Conservation (phyloP, 1,140 invertebrate species). For the Atopsyche davidsoni region DNA sequence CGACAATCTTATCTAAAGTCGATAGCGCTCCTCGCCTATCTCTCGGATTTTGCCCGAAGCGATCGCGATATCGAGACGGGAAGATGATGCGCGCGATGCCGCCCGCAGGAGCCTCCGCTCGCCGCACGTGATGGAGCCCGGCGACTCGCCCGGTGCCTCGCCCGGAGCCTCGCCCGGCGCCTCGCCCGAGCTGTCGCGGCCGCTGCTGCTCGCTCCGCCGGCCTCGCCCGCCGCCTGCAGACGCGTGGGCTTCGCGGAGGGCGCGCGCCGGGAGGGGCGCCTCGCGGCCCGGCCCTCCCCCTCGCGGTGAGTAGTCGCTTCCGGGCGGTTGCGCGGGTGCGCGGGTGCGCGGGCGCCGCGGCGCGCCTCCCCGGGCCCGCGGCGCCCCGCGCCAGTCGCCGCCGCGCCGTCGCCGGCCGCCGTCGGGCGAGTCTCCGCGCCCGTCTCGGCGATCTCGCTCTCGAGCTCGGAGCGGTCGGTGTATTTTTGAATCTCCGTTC, state of each 20-base stretch:
- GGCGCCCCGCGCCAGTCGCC: constrained; percentile 11
- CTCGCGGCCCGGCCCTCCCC: constrained; percentile 7
- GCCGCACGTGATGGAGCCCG: constrained; percentile 36
- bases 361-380: constrained; percentile 31
- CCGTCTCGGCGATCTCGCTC: constrained; percentile 28
- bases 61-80: too few relatives aligned
- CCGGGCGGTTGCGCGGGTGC: constrained; percentile 29
- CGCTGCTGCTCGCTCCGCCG: constrained; percentile 5
- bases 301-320: constrained; percentile 5
- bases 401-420: constrained; percentile 34
- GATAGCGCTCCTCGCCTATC: too few relatives aligned
- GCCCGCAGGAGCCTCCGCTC: constrained; percentile 10
- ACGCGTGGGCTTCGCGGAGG: constrained; percentile 27
- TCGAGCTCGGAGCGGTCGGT: constrained; percentile 28
- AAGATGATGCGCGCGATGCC: background rate
- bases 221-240: constrained; percentile 14
- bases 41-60: too few relatives aligned
- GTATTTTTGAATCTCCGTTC: too few relatives aligned
- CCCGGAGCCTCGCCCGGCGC: constrained; percentile 35
- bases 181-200: constrained; percentile 28
- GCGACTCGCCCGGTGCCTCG: constrained; percentile 32
- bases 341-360: constrained; percentile 32
- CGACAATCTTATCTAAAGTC: too few relatives aligned
- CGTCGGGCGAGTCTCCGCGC: constrained; percentile 32
- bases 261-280: constrained; percentile 43